Evolutionary conservation across 2,888 invertebrate genomes (phyloP).

Genomic region (Thyatira batis): DNA sequence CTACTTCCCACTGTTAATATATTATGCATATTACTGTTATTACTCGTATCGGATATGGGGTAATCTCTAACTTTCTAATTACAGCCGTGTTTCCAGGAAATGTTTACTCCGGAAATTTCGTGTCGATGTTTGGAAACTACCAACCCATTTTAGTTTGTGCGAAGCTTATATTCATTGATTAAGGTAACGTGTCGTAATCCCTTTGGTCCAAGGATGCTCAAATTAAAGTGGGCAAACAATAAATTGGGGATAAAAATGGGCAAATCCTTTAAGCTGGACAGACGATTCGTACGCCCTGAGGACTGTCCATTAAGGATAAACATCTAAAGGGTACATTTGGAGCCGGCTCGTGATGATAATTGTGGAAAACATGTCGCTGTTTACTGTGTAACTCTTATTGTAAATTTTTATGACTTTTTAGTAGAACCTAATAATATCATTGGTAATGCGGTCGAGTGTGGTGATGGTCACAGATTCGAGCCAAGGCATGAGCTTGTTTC

Average conservation of each 20-base stretch:
- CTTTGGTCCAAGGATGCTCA: conserved; percentile 26
- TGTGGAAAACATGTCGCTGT: background rate
- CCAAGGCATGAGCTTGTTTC: too few species aligned
- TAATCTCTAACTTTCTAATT: background rate
- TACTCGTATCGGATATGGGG: background rate
- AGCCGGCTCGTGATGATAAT: conserved; percentile 6
- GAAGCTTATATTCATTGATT: background rate
- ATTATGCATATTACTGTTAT: too few species aligned
- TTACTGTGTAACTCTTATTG: background rate
- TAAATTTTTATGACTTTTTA: too few species aligned
- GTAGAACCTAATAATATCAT: too few species aligned
- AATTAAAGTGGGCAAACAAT: conserved; percentile 45
- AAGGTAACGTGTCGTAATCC: conserved; percentile 35
- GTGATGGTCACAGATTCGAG: too few species aligned
- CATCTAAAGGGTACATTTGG: conserved; percentile 32
- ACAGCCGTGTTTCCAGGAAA: background rate
- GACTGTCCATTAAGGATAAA: conserved; percentile 37
- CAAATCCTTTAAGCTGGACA: conserved; percentile 42
- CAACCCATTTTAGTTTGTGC: background rate
- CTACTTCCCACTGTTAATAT: too few species aligned
- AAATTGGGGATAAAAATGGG: conserved; percentile 56
- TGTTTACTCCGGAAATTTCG: background rate
- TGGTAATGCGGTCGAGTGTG: too few species aligned
- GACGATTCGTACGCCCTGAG: conserved; percentile 36
- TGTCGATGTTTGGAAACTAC: background rate